These are phyloP conservation scores for Blomia tropicalis DNA, from an alignment of 2,888 invertebrate species.

Conservation along the genomic window DNA sequence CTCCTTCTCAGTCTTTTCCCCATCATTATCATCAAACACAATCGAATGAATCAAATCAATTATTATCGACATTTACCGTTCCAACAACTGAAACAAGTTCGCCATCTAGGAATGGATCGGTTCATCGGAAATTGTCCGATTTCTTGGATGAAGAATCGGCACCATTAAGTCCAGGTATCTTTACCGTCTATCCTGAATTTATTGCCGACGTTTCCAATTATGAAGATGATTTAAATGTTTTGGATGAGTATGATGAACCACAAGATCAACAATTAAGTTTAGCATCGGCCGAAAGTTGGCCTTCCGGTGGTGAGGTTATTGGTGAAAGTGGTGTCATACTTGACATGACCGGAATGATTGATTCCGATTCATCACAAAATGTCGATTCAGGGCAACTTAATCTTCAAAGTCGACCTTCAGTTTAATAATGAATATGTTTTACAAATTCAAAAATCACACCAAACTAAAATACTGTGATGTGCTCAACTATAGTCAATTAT, in stretches of 20 bases:
- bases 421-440: too few relatives aligned
- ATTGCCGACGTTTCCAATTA: constrained; percentile 1
- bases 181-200: constrained; percentile 29
- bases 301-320: neutral
- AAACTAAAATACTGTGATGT: too few relatives aligned
- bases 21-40: too few relatives aligned
- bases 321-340: neutral
- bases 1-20: too few relatives aligned
- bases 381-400: too few relatives aligned
- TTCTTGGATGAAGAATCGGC: constrained; percentile 29
- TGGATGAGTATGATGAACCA: constrained; percentile 2
- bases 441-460: too few relatives aligned
- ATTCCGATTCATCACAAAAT: too few relatives aligned
- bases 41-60: too few relatives aligned
- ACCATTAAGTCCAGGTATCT: constrained; percentile 28
- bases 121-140: constrained; percentile 24
- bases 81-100: neutral
- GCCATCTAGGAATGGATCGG: constrained; percentile 9
- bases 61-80: neutral
- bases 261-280: neutral
- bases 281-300: constrained; percentile 13
- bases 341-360: neutral
- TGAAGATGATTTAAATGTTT: neutral
- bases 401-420: too few relatives aligned
- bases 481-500: too few relatives aligned